phyloP scores from a whole-genome alignment of 2,888 invertebrate genomes.

The Ectemnius cavifrons region DNA sequence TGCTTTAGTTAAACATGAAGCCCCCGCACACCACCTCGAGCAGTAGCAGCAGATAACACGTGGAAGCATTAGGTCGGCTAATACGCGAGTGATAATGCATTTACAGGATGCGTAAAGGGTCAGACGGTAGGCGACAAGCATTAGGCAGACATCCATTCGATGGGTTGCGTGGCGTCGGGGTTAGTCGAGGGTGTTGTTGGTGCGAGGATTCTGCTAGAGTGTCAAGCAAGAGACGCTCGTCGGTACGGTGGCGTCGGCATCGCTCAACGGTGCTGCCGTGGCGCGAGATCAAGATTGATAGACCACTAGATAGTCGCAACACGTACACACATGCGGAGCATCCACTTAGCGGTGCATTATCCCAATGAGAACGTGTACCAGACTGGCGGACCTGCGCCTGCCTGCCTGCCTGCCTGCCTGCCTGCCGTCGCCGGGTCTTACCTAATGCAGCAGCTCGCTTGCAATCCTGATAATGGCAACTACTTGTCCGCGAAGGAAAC shows the following conservation, averaged over 20 bases:
- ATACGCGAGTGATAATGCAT: constrained; percentile 30
- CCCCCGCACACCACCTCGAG: too few relatives aligned
- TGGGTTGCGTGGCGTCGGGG: neutral
- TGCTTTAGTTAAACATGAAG: too few relatives aligned
- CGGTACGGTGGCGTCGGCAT: neutral
- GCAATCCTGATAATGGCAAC: constrained; percentile 71
- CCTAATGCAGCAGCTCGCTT: constrained; percentile 61
- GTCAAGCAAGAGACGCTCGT: neutral
- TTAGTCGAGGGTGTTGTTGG: neutral
- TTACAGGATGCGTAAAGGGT: constrained; percentile 10
- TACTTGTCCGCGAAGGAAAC: constrained; percentile 56
- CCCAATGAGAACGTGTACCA: constrained; percentile 70
- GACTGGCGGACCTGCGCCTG: too few relatives aligned
- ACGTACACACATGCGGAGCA: constrained; percentile 65
- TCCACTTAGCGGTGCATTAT: constrained; percentile 75
- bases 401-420: too few relatives aligned
- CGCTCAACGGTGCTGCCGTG: neutral
- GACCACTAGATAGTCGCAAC: constrained; percentile 63
- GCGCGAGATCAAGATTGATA: constrained; percentile 73
- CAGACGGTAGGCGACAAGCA: too few relatives aligned
- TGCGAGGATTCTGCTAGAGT: neutral
- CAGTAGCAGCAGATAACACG: too few relatives aligned
- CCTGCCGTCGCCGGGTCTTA: constrained; percentile 43
- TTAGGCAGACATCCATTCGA: too few relatives aligned
- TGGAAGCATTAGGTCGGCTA: neutral